phyloP scores from a whole-genome alignment of 64 coral and sea anemone species.

The Montipora foliosa region DNA sequence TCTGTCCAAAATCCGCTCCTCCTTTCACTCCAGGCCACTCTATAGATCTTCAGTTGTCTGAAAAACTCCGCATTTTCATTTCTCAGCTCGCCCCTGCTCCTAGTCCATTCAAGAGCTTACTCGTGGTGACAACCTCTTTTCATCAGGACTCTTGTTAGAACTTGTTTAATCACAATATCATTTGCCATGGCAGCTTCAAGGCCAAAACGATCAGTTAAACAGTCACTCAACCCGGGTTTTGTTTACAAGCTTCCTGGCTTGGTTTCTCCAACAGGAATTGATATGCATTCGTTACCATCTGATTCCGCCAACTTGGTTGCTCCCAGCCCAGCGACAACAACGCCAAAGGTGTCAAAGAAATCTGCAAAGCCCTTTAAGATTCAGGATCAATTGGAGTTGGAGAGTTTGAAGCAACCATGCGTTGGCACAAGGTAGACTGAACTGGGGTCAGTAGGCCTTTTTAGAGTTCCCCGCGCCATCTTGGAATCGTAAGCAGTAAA shows the following conservation, averaged over 20 bases:
- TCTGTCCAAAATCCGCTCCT: neutral
- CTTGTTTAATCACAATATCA: neutral
- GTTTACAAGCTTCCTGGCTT: neutral
- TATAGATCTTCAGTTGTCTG: neutral
- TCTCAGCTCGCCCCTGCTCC: neutral
- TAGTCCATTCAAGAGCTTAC: neutral
- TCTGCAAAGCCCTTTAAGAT: neutral
- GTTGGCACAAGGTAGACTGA: constrained; percentile 9
- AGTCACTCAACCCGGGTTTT: neutral
- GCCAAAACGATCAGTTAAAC: neutral
- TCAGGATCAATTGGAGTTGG: neutral
- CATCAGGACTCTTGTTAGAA: neutral
- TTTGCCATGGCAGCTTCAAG: neutral
- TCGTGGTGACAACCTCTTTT: neutral
- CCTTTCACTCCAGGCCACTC: neutral
- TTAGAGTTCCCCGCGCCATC: too few species aligned
- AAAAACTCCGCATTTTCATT: neutral
- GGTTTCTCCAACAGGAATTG: neutral
- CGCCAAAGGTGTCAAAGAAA: neutral
- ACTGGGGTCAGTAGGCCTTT: neutral
- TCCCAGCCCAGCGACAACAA: neutral
- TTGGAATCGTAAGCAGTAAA: too few species aligned
- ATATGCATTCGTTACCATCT: neutral
- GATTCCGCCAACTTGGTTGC: neutral
- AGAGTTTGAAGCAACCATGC: constrained; percentile 3